Base-by-base conservation (phyloP, 2,113 vertebrate genomes). In the Bothrops jararaca region DNA sequence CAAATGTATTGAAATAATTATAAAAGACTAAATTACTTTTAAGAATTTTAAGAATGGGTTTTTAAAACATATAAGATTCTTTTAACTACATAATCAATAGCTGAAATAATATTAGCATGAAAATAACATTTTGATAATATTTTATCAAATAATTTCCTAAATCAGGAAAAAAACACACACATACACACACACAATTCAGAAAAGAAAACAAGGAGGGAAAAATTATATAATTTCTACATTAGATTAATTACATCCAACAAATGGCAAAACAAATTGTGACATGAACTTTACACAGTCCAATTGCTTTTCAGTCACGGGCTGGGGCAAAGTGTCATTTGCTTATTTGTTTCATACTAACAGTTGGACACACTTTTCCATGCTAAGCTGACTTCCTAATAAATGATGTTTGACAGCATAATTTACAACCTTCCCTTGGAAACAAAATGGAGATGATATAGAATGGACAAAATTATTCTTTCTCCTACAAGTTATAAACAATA, bases 251-350 rank as follows among this genome's bases (percentile, higher is more conserved):
- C 3, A 94, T 48, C 87, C 89, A 96, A 94, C 86, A 94, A 96
- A 93, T 1, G 18, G 92, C 89, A 96, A 95, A 96, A 88, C 87
- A 93, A 95, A 94, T 92, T 90, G 64, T 93, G 85, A 94, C 90
- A 95, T 23, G 39, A 24, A 95, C 89, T 86, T 91, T 0, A 0
- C 3, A 2, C 29, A 93, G 94, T 89, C 85, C 94, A 95, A 88
- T n/a, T 95, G 92, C 92, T 96, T 94, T 95, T 93, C 89, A 93
- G 93, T 90, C 95, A 95, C 45, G 13, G 95, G 69, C 45, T 94
- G 56, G 85, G 93, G 91, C 91, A 94, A 95, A 95, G 89, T 88
- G 92, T 85, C 15, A 0, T 94, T 94, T 95, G 93, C 89, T 60
- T 95, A 64, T 92, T 95, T 95, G 58, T 92, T 94, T 94, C 3